A percentile compares a stretch with the other conserved stretches of the same genome.
Evolutionary conservation across 2,888 invertebrate genomes (phyloP).

Genomic region (Drosophila koepferae): DNA sequence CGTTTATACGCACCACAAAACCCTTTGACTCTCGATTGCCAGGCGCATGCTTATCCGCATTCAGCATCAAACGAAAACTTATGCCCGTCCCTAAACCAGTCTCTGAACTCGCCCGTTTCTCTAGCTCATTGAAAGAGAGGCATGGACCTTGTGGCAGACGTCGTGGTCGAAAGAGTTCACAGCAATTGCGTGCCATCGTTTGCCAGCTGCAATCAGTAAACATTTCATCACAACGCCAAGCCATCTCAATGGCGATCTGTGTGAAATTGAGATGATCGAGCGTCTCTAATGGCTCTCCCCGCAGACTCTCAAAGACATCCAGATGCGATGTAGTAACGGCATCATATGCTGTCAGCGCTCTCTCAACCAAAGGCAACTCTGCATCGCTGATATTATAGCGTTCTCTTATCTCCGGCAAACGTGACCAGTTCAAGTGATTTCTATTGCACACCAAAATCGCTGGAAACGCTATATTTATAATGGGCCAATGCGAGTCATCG

Average conservation of each 20-base stretch:
- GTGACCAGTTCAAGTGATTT: slow-evolving; percentile 83
- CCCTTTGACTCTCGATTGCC: slow-evolving; percentile 50
- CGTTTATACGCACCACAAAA: slow-evolving; percentile 53
- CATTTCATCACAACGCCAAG: slow-evolving; percentile 85
- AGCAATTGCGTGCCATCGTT: slow-evolving; percentile 83
- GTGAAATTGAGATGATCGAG: slow-evolving; percentile 82
- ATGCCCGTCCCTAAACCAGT: slow-evolving; percentile 65
- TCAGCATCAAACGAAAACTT: slow-evolving; percentile 56
- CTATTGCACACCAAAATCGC: slow-evolving; percentile 82
- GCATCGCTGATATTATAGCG: slow-evolving; percentile 54
- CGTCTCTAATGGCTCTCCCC: slow-evolving; percentile 32
- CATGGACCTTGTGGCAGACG: slow-evolving; percentile 85
- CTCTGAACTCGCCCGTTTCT: slow-evolving; percentile 50
- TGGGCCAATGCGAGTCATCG: slow-evolving; percentile 73
- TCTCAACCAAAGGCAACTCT: slow-evolving; percentile 59
- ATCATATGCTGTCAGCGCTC: slow-evolving; percentile 74
- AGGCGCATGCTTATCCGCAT: slow-evolving; percentile 69
- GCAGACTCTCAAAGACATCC: slow-evolving; percentile 46
- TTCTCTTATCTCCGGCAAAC: slow-evolving; percentile 63
- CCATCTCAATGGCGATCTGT: slow-evolving; percentile 73
- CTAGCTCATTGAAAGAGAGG: slow-evolving; percentile 84
- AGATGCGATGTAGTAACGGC: slow-evolving; percentile 73
- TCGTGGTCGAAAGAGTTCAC: slow-evolving; percentile 85
- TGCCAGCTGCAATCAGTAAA: slow-evolving; percentile 84
- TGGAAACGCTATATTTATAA: slow-evolving; percentile 81